Evolutionary conservation across 2,113 vertebrate species (phyloP).

Genomic region (Urocynchramus pylzowi): DNA sequence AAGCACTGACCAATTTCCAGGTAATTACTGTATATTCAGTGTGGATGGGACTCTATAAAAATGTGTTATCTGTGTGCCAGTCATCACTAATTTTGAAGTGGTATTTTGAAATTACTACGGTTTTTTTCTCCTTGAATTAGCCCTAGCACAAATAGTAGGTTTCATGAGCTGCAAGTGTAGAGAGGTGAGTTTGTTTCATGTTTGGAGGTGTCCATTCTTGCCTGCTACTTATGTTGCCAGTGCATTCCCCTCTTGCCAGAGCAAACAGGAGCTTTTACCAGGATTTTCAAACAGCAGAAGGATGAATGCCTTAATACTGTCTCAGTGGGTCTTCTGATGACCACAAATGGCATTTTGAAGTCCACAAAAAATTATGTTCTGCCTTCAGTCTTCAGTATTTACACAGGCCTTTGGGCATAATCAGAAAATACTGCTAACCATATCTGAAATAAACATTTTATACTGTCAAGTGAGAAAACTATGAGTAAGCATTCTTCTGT

Average conservation of each 20-base stretch:
- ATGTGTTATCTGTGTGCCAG: neutral
- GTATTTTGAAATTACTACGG: neutral
- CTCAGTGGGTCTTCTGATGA: neutral
- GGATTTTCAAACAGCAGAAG: neutral
- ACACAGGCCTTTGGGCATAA: neutral
- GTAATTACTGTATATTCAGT: neutral
- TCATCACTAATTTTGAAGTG: neutral
- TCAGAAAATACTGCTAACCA: neutral
- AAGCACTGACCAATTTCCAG: neutral
- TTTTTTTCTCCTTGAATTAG: neutral
- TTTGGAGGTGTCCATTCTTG: neutral
- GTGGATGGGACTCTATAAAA: neutral
- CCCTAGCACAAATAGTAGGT: neutral
- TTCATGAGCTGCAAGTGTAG: neutral
- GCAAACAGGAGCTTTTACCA: neutral
- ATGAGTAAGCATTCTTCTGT: neutral
- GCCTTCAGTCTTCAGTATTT: neutral
- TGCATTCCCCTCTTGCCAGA: fast-evolving
- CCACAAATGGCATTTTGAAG: neutral
- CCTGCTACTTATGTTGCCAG: neutral
- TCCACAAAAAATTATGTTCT: neutral
- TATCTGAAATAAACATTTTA: neutral
- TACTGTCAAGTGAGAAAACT: neutral
- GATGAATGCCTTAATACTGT: neutral
- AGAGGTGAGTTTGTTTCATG: neutral